These are phyloP conservation scores for Sturnus vulgaris DNA, from an alignment of 2,113 vertebrate genomes.

Conservation along the genomic window DNA sequence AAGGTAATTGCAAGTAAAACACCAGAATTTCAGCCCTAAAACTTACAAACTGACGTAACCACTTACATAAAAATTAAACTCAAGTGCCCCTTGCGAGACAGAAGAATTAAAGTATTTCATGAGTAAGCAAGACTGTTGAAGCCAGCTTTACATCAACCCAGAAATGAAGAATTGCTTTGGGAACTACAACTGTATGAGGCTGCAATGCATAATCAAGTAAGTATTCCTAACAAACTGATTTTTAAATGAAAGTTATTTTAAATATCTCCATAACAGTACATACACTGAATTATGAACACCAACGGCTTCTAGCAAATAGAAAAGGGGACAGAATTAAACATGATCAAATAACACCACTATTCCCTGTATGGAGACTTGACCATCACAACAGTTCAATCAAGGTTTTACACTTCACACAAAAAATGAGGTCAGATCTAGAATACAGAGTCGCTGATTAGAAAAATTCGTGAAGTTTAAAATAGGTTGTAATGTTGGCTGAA, in stretches of 20 bases:
- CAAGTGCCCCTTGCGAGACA: not conserved
- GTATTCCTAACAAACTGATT: not conserved
- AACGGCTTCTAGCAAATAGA: not conserved
- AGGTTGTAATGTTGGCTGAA: not conserved
- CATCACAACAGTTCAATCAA: not conserved
- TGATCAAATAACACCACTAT: not conserved
- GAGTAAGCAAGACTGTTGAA: not conserved
- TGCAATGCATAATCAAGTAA: not conserved
- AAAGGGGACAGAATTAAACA: not conserved
- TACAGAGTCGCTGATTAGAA: not conserved
- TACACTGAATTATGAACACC: not conserved
- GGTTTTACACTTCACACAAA: not conserved
- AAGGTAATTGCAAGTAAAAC: not conserved
- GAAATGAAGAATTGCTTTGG: not conserved
- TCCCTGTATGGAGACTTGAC: not conserved
- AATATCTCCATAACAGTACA: not conserved
- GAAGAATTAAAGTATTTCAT: not conserved
- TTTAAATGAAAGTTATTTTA: not conserved
- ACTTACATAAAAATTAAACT: not conserved
- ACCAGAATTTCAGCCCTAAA: not conserved
- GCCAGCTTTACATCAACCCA: not conserved
- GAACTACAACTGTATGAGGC: not conserved
- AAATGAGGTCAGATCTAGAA: not conserved
- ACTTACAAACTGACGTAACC: not conserved
- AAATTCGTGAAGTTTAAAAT: not conserved